These are phyloP conservation scores for Oasisia sp. DNA, from an alignment of 2,888 invertebrate species.

Conservation along the genomic window DNA sequence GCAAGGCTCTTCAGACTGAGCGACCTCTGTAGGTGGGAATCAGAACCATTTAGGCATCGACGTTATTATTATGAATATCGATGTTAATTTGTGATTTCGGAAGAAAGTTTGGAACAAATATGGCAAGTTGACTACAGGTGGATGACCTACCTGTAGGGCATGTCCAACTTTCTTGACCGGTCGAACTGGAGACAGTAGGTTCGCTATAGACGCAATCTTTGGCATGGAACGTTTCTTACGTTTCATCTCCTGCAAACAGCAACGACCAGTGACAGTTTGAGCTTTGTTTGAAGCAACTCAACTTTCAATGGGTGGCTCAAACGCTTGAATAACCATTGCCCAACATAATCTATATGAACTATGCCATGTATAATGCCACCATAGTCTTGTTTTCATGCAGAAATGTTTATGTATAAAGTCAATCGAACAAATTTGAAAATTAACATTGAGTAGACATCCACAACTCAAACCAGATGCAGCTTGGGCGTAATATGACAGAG, in stretches of 20 bases:
- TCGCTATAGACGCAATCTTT: slow-evolving; percentile 23
- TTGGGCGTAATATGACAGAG: too few species aligned
- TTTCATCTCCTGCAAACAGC: slow-evolving; percentile 17
- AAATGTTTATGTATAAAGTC: too few species aligned
- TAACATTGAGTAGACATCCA: too few species aligned
- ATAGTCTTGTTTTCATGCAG: too few species aligned
- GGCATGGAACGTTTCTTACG: slow-evolving; percentile 21
- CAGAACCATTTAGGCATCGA: background rate
- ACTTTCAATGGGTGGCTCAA: too few species aligned
- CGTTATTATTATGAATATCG: background rate
- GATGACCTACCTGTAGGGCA: slow-evolving; percentile 37
- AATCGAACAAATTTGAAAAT: too few species aligned
- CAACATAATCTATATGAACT: too few species aligned
- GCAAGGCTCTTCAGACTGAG: slow-evolving; percentile 55
- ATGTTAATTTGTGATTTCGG: too few species aligned
- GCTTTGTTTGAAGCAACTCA: background rate
- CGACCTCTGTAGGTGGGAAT: slow-evolving; percentile 42
- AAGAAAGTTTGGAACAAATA: too few species aligned
- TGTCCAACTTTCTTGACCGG: slow-evolving; percentile 40
- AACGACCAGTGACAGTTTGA: background rate
- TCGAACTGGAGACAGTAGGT: slow-evolving; percentile 34
- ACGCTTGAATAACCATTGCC: too few species aligned
- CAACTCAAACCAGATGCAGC: too few species aligned
- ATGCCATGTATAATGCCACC: too few species aligned
- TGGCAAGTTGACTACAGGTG: background rate